Evolutionary conservation across 2,113 vertebrate species (phyloP).

Genomic region (Naja naja): DNA sequence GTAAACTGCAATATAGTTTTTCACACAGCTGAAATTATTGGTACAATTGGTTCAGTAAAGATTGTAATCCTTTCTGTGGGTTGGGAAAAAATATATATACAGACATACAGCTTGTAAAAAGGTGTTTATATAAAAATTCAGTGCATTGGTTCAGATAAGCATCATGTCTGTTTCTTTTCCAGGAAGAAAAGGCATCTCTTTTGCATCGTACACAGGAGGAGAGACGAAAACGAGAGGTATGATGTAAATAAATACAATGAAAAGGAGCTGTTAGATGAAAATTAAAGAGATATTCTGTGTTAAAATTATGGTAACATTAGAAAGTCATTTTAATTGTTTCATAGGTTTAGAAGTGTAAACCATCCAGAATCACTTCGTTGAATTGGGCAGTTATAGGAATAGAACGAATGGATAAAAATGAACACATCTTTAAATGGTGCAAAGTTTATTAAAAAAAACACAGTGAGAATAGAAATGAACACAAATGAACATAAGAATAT

Average conservation of each 20-base stretch:
- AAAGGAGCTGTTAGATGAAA: neutral
- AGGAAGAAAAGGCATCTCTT: slow-evolving; percentile 98
- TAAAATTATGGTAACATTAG: rapidly evolving
- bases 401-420: neutral
- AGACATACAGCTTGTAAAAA: neutral
- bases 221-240: slow-evolving; percentile 94
- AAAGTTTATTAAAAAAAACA: slow-evolving; percentile 2
- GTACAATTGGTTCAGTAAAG: neutral
- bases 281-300: neutral
- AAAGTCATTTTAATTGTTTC: neutral
- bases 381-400: neutral
- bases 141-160: neutral
- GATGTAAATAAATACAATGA: slow-evolving; percentile 6
- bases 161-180: slow-evolving; percentile 30
- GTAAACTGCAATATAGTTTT: neutral
- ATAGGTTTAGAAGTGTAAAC: neutral
- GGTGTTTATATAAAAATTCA: neutral
- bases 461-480: slow-evolving; percentile 36
- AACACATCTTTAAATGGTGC: too few species aligned
- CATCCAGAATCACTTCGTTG: neutral
- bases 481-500: slow-evolving; percentile 24
- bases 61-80: neutral
- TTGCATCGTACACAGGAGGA: slow-evolving; percentile 97
- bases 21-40: neutral
- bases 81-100: neutral